Conservation (phyloP, 2,888 invertebrate species). For the Meiosimyza platycephala region DNA sequence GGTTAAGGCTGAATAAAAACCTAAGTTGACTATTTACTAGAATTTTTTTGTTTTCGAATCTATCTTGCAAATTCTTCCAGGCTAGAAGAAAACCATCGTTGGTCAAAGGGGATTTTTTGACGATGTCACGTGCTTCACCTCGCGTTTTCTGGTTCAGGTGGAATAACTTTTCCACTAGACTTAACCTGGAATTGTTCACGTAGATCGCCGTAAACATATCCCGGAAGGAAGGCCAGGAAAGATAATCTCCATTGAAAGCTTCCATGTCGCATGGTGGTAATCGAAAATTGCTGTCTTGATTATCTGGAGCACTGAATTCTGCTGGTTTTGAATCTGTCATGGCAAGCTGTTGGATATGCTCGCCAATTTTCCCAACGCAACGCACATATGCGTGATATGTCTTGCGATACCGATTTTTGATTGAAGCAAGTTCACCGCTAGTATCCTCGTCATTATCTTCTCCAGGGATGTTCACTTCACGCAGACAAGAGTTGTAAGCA, state of each 20-base stretch:
- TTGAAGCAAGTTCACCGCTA: not conserved
- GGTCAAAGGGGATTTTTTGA: constrained; percentile 28
- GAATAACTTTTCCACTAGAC: not conserved
- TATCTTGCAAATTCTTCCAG: constrained; percentile 27
- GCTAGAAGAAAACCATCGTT: constrained; percentile 30
- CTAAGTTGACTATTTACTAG: not conserved
- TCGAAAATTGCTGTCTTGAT: not conserved
- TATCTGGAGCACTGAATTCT: not conserved
- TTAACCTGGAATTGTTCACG: not conserved
- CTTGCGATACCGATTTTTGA: not conserved
- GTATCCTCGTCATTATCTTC: not conserved
- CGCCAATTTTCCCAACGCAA: not conserved
- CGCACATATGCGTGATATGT: not conserved
- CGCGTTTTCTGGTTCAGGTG: not conserved
- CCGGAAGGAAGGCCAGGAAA: not conserved
- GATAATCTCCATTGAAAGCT: not conserved
- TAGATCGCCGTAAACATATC: too few species aligned
- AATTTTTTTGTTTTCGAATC: constrained; percentile 3
- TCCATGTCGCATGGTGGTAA: constrained; percentile 8
- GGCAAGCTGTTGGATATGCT: not conserved
- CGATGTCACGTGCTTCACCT: constrained; percentile 28
- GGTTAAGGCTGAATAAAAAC: not conserved
- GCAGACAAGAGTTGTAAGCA: not conserved
- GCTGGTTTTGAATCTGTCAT: not conserved
- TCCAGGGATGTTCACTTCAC: too few species aligned